These are phyloP conservation scores for Rhegmatorhina hoffmannsi DNA, from an alignment of 2,113 vertebrate species.

Conservation along the genomic window DNA sequence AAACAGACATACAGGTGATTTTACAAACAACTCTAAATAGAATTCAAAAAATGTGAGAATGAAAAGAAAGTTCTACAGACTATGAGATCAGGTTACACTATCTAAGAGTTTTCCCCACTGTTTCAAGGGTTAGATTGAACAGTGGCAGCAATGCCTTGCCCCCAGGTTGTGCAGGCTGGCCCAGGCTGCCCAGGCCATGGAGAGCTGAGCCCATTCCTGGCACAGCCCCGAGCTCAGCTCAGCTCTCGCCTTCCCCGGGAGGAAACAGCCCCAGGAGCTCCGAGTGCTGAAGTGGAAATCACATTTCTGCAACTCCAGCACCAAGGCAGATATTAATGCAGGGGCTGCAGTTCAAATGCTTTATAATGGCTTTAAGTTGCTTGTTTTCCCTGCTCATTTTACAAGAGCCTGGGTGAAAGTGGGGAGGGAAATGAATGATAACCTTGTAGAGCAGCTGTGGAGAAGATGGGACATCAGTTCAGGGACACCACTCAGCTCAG, in stretches of 20 bases:
- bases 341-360: neutral
- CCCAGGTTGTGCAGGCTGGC: neutral
- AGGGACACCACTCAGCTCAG: neutral
- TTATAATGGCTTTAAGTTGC: accelerated
- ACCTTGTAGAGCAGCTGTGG: neutral
- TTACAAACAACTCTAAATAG: neutral
- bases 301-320: accelerated
- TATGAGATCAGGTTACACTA: too few relatives aligned
- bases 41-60: neutral
- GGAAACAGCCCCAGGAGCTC: accelerated
- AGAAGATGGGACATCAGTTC: neutral
- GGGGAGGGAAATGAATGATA: neutral
- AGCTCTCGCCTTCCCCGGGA: accelerated
- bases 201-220: neutral
- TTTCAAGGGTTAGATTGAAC: neutral
- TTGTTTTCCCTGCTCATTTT: neutral
- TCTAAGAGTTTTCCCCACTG: neutral
- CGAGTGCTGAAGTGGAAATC: accelerated
- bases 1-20: neutral
- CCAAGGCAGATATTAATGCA: neutral
- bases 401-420: neutral
- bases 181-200: neutral
- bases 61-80: accelerated
- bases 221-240: accelerated
- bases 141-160: neutral